These are phyloP conservation scores for Luscinia megarhynchos DNA, from an alignment of 2,797 vertebrate species.

Conservation along the genomic window DNA sequence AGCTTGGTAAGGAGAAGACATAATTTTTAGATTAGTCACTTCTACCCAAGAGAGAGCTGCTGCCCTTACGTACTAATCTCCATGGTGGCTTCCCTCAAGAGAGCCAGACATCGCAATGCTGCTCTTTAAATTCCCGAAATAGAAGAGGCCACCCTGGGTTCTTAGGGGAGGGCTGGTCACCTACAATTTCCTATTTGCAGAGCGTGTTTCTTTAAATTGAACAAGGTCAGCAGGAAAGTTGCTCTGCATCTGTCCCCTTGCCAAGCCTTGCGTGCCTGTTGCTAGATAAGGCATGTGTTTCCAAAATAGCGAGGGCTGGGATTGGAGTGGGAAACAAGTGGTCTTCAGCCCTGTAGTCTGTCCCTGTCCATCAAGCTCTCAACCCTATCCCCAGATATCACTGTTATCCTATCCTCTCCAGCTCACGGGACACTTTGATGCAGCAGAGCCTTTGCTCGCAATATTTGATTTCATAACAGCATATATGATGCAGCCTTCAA, in stretches of 20 bases:
- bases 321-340: conserved; percentile 86
- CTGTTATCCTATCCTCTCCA: conserved; percentile 55
- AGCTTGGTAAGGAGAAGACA: conserved; percentile 89
- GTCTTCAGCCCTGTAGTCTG: conserved; percentile 76
- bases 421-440: conserved; percentile 51
- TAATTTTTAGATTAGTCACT: conserved; percentile 82
- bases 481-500: neutral
- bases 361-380: conserved; percentile 68
- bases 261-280: conserved; percentile 81
- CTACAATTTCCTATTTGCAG: conserved; percentile 82
- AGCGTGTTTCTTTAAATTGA: conserved; percentile 78
- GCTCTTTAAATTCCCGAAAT: conserved; percentile 79
- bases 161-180: conserved; percentile 69
- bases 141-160: conserved; percentile 66
- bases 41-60: conserved; percentile 64
- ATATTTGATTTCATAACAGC: conserved; percentile 58
- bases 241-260: conserved; percentile 77
- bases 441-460: conserved; percentile 52
- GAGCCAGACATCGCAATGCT: conserved; percentile 72
- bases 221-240: conserved; percentile 83
- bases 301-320: conserved; percentile 89
- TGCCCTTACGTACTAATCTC: conserved; percentile 77
- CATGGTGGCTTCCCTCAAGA: conserved; percentile 81
- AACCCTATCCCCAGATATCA: conserved; percentile 84
- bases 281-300: conserved; percentile 89